Conservation (phyloP, 2,797 vertebrate genomes). For the Fundulus diaphanus region DNA sequence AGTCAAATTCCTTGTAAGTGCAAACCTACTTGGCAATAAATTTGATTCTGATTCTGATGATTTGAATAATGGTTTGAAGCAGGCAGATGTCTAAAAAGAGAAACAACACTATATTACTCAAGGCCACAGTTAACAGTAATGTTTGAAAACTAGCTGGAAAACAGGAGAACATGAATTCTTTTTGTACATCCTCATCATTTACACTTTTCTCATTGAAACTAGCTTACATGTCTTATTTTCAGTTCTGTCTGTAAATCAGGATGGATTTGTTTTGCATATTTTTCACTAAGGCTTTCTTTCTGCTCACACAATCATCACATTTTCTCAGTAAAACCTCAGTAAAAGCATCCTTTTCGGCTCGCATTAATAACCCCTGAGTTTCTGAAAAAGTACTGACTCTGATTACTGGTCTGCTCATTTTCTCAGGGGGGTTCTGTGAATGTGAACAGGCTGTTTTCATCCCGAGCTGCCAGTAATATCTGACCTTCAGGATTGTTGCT, state of each 20-base stretch:
- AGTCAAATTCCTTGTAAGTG: no score
- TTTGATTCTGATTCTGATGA: no score
- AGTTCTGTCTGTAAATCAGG: background rate
- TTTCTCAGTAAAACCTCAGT: background rate
- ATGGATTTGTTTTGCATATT: background rate
- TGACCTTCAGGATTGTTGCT: background rate
- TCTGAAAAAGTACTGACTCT: background rate
- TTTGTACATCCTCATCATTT: background rate
- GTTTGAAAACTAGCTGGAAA: background rate
- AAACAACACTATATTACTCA: background rate
- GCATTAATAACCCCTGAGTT: background rate
- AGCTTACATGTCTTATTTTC: background rate
- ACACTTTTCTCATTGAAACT: background rate
- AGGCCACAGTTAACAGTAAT: background rate
- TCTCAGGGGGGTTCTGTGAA: no score
- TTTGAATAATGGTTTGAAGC: background rate
- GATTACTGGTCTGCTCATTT: background rate
- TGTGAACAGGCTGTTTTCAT: background rate
- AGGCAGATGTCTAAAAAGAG: background rate
- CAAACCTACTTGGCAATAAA: no score
- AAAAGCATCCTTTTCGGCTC: background rate
- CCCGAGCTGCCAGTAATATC: conserved; percentile 1
- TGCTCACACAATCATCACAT: background rate
- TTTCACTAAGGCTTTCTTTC: background rate
- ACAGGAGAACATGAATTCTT: background rate